These are phyloP conservation scores for Anseranas semipalmata DNA, from an alignment of 2,113 vertebrate species.

Conservation along the genomic window DNA sequence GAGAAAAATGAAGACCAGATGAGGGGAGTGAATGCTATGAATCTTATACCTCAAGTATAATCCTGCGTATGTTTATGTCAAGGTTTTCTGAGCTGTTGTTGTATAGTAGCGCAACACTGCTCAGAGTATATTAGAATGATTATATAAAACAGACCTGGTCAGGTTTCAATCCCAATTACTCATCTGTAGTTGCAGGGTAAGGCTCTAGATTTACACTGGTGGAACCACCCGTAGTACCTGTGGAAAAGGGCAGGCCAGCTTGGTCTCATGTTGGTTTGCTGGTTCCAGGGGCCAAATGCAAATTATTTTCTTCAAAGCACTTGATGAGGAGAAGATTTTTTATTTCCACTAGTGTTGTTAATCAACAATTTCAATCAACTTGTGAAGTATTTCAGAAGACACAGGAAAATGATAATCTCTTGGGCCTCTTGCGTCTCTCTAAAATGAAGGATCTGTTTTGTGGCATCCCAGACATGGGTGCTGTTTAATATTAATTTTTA, in stretches of 20 bases:
- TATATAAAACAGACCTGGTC: not conserved
- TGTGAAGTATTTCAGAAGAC: not conserved
- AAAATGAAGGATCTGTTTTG: not conserved
- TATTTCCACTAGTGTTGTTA: not conserved
- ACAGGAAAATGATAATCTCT: not conserved
- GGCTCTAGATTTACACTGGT: not conserved
- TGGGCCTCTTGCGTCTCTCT: not conserved
- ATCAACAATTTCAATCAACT: not conserved
- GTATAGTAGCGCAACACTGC: not conserved
- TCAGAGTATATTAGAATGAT: not conserved
- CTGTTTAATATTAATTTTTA: not conserved
- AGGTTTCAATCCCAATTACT: not conserved
- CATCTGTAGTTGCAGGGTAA: not conserved
- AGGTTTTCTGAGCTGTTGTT: not conserved
- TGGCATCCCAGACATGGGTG: not conserved
- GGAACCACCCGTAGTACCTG: not conserved
- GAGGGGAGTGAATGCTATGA: not conserved
- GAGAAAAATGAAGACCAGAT: not conserved
- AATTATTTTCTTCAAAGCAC: not conserved
- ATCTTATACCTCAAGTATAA: not conserved
- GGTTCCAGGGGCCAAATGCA: not conserved
- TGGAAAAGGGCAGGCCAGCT: not conserved
- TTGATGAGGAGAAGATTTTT: not conserved
- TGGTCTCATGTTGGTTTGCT: not conserved
- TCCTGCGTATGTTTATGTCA: not conserved